Conservation (phyloP, 2,113 vertebrate genomes). For the Propithecus coquereli region DNA sequence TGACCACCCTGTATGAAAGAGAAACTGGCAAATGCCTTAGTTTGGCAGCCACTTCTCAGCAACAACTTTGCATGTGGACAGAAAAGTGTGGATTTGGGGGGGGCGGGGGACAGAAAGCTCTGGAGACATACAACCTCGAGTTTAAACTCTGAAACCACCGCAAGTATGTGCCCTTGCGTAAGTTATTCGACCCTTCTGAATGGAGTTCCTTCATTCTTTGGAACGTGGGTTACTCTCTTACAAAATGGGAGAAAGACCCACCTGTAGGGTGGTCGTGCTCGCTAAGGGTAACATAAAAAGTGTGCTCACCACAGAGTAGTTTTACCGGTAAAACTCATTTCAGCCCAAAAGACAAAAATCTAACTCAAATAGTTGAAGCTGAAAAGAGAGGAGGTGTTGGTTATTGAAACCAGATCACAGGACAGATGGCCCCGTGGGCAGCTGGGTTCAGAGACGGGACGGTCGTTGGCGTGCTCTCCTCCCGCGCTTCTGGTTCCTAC, state of each 20-base stretch:
- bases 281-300: not conserved
- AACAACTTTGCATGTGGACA: not conserved
- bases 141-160: not conserved
- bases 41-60: not conserved
- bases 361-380: not conserved
- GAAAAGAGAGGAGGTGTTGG: not conserved
- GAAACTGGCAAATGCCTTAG: not conserved
- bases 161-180: not conserved
- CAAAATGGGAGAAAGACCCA: not conserved
- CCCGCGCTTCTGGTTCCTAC: not conserved
- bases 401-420: not conserved
- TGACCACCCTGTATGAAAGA: not conserved
- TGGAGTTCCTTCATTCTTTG: not conserved
- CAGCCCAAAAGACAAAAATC: not conserved
- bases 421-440: not conserved
- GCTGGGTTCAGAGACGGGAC: not conserved
- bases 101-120: not conserved
- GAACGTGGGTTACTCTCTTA: not conserved
- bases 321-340: not conserved
- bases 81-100: not conserved
- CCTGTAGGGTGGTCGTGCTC: not conserved
- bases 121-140: not conserved
- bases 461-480: too few relatives aligned
- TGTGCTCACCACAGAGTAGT: not conserved
- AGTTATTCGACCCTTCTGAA: not conserved